Evolutionary conservation across 2,888 invertebrate species (phyloP).

Genomic region (Leucania comma): DNA sequence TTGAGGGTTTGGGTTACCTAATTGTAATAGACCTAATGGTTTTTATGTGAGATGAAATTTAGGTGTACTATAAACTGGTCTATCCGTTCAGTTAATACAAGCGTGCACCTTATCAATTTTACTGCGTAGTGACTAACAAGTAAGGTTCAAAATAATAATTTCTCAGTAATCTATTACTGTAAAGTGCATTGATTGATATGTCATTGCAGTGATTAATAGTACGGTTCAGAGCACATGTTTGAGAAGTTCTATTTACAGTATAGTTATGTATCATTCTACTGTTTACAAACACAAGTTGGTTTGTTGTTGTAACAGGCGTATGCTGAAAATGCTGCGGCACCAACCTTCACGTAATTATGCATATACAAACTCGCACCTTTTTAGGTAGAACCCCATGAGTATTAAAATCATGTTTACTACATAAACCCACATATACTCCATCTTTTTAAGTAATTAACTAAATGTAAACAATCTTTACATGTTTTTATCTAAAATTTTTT

Average conservation of each 20-base stretch:
- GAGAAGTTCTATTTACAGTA: conserved; percentile 11
- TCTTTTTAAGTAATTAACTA: too few relatives aligned
- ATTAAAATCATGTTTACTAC: background rate
- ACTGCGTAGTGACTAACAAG: background rate
- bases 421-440: background rate
- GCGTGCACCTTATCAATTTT: background rate
- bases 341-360: background rate
- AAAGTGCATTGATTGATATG: conserved; percentile 17
- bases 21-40: background rate
- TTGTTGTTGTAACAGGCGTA: background rate
- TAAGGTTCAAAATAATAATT: conserved; percentile 1
- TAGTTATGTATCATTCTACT: conserved; percentile 2
- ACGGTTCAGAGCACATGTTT: conserved; percentile 2
- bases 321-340: conserved; percentile 10
- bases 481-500: too few relatives aligned
- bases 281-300: conserved; percentile 11
- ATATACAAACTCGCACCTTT: background rate
- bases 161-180: background rate
- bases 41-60: background rate
- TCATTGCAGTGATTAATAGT: conserved; percentile 24
- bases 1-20: background rate
- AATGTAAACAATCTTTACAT: too few relatives aligned
- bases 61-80: background rate
- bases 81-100: background rate
- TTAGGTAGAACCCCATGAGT: background rate